Evolutionary conservation across 2,888 invertebrate genomes (phyloP).

Genomic region (Xylota segnis): DNA sequence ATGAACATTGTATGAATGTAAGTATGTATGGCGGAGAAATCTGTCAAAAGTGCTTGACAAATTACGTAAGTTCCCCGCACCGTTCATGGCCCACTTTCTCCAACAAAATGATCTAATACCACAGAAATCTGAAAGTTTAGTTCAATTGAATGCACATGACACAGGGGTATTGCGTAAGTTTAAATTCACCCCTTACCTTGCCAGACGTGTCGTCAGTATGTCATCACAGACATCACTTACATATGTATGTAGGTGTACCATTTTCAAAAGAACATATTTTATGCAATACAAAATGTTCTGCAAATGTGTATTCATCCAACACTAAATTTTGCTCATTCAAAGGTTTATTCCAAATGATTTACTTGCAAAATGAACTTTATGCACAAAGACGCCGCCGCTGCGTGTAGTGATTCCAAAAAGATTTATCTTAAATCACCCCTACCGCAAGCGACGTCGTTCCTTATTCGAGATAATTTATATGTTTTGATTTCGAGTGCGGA

Average conservation of each 20-base stretch:
- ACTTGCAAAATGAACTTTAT: slow-evolving; percentile 39
- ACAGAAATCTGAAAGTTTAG: not conserved
- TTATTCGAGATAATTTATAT: slow-evolving; percentile 53
- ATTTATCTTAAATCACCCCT: slow-evolving; percentile 21
- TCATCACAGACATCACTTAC: not conserved
- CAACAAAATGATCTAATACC: not conserved
- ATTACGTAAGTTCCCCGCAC: slow-evolving; percentile 12
- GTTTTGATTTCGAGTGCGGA: slow-evolving; percentile 55
- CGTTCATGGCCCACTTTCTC: not conserved
- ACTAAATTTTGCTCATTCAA: not conserved
- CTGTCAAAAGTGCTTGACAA: slow-evolving; percentile 42
- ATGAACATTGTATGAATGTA: slow-evolving; percentile 12
- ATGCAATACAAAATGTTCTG: not conserved
- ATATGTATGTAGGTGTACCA: not conserved
- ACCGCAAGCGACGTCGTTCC: not conserved
- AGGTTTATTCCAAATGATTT: slow-evolving; percentile 41
- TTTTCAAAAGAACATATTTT: slow-evolving; percentile 13
- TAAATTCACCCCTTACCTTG: not conserved
- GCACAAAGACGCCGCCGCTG: slow-evolving; percentile 11
- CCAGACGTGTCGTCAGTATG: not conserved
- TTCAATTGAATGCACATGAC: slow-evolving; percentile 21
- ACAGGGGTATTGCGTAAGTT: slow-evolving; percentile 6
- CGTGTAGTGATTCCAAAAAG: slow-evolving; percentile 23
- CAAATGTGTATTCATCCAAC: not conserved
- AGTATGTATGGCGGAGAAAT: slow-evolving; percentile 23